phyloP scores from a whole-genome alignment of 2,888 invertebrate genomes.

The Celastrina argiolus region DNA sequence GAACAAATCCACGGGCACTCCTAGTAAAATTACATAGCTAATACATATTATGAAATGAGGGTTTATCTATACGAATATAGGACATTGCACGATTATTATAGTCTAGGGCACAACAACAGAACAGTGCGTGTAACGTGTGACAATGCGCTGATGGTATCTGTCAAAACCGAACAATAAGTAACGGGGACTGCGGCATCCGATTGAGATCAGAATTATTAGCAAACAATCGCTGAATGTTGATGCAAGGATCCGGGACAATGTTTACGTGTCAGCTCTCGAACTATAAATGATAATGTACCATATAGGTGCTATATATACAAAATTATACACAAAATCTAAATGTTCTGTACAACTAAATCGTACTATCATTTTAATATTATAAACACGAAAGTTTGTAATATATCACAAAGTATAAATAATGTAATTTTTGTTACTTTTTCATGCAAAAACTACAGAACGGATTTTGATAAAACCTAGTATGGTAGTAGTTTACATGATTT shows the following conservation, averaged over 20 bases:
- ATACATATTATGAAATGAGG: background rate
- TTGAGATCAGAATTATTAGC: conserved; percentile 19
- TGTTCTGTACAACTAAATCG: too few species aligned
- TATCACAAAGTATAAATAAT: too few species aligned
- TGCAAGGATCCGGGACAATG: background rate
- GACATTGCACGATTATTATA: background rate
- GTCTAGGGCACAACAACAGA: conserved; percentile 1
- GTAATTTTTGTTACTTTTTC: too few species aligned
- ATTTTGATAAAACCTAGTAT: too few species aligned
- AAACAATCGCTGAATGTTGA: conserved; percentile 22
- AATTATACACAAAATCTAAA: too few species aligned
- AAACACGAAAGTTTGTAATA: too few species aligned
- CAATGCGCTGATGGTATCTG: conserved; percentile 35
- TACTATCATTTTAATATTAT: too few species aligned
- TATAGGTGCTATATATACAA: too few species aligned
- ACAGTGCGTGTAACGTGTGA: conserved; percentile 24
- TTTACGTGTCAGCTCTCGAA: conserved; percentile 2
- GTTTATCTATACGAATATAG: background rate
- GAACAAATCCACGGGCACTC: too few species aligned
- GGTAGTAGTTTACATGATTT: too few species aligned
- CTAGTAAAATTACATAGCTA: too few species aligned
- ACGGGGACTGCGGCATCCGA: conserved; percentile 26
- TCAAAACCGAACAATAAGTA: conserved; percentile 30
- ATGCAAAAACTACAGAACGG: too few species aligned
- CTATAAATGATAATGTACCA: background rate